These are phyloP conservation scores for Notospermus geniculatus DNA, from an alignment of 1,140 invertebrate genomes.

Conservation along the genomic window DNA sequence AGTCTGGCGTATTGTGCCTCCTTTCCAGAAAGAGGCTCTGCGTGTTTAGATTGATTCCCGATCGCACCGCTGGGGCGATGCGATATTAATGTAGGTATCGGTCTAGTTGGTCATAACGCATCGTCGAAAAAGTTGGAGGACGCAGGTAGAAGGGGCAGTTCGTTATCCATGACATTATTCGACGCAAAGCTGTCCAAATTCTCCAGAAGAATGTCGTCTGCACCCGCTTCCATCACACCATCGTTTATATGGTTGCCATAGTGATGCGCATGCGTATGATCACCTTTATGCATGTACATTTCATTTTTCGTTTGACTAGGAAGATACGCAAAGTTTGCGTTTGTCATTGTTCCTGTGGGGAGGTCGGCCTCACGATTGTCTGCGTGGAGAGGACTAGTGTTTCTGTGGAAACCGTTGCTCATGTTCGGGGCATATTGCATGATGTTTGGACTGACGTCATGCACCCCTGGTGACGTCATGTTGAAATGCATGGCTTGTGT, in stretches of 20 bases:
- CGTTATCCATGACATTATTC: too few species aligned
- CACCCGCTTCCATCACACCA: too few species aligned
- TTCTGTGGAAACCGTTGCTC: conserved; percentile 16
- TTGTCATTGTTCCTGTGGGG: conserved; percentile 32
- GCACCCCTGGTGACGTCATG: conserved; percentile 13
- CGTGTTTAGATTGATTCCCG: too few species aligned
- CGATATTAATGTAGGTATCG: too few species aligned
- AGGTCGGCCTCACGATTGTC: conserved; percentile 27
- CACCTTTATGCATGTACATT: neutral
- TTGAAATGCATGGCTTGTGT: conserved; percentile 11
- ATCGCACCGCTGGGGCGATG: too few species aligned
- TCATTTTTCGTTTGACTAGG: neutral
- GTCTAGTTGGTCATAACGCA: too few species aligned
- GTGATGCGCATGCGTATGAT: neutral
- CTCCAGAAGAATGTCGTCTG: too few species aligned
- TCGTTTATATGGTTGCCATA: conserved; percentile 6
- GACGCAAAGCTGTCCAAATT: too few species aligned
- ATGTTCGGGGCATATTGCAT: neutral
- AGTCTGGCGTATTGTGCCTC: too few species aligned
- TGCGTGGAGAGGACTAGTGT: conserved; percentile 36
- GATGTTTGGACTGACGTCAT: conserved; percentile 12
- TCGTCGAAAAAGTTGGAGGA: too few species aligned
- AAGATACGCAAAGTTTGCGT: conserved; percentile 8
- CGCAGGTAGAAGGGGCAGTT: too few species aligned
- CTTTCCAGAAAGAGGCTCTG: too few species aligned